Evolutionary conservation across 2,113 vertebrate genomes (phyloP).

Genomic region (Passerina amoena): DNA sequence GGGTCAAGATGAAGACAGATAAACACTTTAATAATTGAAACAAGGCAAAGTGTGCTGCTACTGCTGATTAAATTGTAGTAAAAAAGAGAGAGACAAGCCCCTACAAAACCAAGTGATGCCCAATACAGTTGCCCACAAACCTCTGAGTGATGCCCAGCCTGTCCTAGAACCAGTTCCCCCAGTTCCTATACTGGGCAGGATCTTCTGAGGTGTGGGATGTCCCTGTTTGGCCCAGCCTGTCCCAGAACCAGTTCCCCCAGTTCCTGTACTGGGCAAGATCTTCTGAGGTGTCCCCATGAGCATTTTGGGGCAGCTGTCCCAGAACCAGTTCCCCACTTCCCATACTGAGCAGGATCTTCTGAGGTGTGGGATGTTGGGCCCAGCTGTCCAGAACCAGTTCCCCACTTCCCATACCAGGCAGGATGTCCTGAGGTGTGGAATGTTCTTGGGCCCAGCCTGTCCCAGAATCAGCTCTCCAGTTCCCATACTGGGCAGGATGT

Average conservation of each 20-base stretch:
- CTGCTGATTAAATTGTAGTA: not conserved
- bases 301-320: not conserved
- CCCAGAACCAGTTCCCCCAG: not conserved
- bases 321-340: too few species aligned
- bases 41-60: too few species aligned
- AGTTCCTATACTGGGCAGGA: not conserved
- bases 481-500: too few species aligned
- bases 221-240: not conserved
- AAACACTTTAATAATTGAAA: not conserved
- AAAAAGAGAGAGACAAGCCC: not conserved
- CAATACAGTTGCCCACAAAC: rapidly evolving
- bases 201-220: rapidly evolving
- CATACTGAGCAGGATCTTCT: not conserved
- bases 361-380: not conserved
- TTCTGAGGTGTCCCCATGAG: too few species aligned
- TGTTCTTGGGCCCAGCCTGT: not conserved
- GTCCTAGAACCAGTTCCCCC: not conserved
- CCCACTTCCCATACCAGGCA: too few species aligned
- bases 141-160: not conserved
- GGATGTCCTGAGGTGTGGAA: not conserved
- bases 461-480: too few species aligned
- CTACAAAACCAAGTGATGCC: not conserved
- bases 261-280: not conserved
- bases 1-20: not conserved
- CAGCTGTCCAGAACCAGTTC: not conserved